Evolutionary conservation across 2,888 invertebrate genomes (phyloP).

Genomic region (Epiperipatus broadwayi): DNA sequence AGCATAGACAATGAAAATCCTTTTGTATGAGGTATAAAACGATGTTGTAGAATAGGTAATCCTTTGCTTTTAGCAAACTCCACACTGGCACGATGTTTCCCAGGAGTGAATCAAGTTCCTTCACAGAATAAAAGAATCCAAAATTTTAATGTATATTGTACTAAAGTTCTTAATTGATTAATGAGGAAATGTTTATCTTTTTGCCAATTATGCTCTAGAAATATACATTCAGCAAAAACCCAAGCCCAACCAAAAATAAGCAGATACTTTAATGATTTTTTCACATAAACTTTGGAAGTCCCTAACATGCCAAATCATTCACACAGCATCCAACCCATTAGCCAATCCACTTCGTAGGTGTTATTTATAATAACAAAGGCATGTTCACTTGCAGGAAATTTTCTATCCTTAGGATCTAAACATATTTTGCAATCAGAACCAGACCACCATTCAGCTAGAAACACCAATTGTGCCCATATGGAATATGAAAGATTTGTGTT

Average conservation of each 20-base stretch:
- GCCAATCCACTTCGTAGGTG: slow-evolving; percentile 85
- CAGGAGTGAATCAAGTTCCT: slow-evolving; percentile 71
- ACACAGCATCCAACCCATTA: slow-evolving; percentile 75
- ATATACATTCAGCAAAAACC: slow-evolving; percentile 86
- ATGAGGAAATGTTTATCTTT: slow-evolving; percentile 68
- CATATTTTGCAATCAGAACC: slow-evolving; percentile 50
- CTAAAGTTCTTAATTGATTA: slow-evolving; percentile 54
- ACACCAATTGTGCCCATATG: slow-evolving; percentile 70
- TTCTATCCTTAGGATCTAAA: slow-evolving; percentile 52
- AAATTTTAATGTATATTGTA: slow-evolving; percentile 47
- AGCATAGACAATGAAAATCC: slow-evolving; percentile 74
- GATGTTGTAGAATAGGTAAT: slow-evolving; percentile 62
- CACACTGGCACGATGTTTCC: slow-evolving; percentile 66
- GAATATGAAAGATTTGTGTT: slow-evolving; percentile 74
- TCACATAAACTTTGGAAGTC: slow-evolving; percentile 84
- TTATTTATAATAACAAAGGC: slow-evolving; percentile 81
- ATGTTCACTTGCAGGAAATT: slow-evolving; percentile 76
- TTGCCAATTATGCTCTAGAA: slow-evolving; percentile 73
- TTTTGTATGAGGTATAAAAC: slow-evolving; percentile 79
- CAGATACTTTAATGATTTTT: slow-evolving; percentile 69
- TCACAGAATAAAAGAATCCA: slow-evolving; percentile 73
- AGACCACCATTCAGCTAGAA: slow-evolving; percentile 86
- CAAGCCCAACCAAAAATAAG: slow-evolving; percentile 91
- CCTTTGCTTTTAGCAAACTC: slow-evolving; percentile 70
- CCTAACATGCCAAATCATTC: slow-evolving; percentile 61